phyloP scores from a whole-genome alignment of 2,888 invertebrate species.

The Lingula anatina region DNA sequence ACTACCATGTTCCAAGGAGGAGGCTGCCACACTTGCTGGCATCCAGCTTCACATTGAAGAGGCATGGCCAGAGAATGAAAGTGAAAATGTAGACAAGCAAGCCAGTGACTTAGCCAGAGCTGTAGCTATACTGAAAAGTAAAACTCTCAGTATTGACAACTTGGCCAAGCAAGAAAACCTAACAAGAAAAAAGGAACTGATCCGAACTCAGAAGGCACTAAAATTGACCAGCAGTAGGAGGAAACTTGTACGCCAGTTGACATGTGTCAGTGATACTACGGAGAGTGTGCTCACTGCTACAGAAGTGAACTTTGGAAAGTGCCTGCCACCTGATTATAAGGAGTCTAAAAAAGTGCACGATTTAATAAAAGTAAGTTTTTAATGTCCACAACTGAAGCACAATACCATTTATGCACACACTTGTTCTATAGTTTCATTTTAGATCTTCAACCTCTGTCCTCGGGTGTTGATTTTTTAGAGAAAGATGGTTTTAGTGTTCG shows the following conservation, averaged over 20 bases:
- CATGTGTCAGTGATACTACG: slow-evolving; percentile 39
- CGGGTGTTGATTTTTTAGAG: no score
- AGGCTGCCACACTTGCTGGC: slow-evolving; percentile 61
- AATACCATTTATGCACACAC: no score
- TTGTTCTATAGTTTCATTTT: no score
- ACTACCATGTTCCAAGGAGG: slow-evolving; percentile 62
- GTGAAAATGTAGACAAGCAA: background rate
- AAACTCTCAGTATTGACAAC: no score
- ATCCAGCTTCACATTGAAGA: slow-evolving; percentile 61
- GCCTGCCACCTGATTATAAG: slow-evolving; percentile 60
- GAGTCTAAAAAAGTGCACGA: slow-evolving; percentile 59
- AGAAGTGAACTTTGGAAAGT: slow-evolving; percentile 53
- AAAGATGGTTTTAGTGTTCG: no score
- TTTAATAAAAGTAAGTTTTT: slow-evolving; percentile 59
- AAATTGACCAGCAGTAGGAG: slow-evolving; percentile 33
- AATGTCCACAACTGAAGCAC: no score
- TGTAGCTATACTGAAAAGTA: background rate
- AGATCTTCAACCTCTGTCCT: no score
- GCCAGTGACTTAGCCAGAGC: background rate
- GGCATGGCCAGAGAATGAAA: slow-evolving; percentile 41
- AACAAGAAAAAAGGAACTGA: slow-evolving; percentile 34
- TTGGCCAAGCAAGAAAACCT: slow-evolving; percentile 32
- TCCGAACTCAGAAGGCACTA: slow-evolving; percentile 29
- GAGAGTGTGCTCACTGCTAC: slow-evolving; percentile 17
- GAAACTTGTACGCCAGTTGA: slow-evolving; percentile 33